Base-by-base conservation (phyloP, 2,797 vertebrate genomes). In the Neosilurus mollespiculum region DNA sequence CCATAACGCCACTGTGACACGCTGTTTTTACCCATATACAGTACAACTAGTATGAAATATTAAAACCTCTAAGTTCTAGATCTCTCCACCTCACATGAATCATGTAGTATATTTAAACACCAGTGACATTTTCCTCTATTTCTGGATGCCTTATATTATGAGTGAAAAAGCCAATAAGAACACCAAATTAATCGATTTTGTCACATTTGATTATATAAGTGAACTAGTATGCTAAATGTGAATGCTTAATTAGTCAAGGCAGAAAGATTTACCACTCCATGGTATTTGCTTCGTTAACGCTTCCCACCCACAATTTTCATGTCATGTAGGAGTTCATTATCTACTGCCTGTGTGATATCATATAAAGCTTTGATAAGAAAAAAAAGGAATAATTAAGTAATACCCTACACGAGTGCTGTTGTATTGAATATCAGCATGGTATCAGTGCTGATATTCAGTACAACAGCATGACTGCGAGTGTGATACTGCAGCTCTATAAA, bases 221-320 rank as follows among this genome's bases (percentile, higher is more conserved):
- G 14, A 64, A 62, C 3, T 24, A 49, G 61, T 30, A 78, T 18
- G n/a, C 61, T 64, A 18, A 51, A 78, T 62, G 14, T 62, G 22
- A 78, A 64, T 78, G 76, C 43, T 78, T 64, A 78, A 78, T 78
- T 78, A 78, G 61, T 78, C 22, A 64, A 78, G 76, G 61, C 59
- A 78, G 76, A 20, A 78, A 78, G n/a, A 65, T 65, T 64, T 78
- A 65, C 37, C 76, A 78, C 76, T 65, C 37, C 34, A 16, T 78
- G 59, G 76, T 78, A 59, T 37, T 76, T 59, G 56, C 56, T 76
- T 59, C 30, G 11, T 26, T 59, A 76, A 64, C 4, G 3, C 43
- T 78, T 78, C n/a, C 76, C 76, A 78, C 76, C 37, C 76, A 78
- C 76, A 64, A 78, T 26, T 51, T 70, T 56, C 18, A 70, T 34